Evolutionary conservation across 1,140 invertebrate genomes (phyloP), one percentile per base, ranked within the genome.

Genomic region (Aphidius gifuensis): DNA sequence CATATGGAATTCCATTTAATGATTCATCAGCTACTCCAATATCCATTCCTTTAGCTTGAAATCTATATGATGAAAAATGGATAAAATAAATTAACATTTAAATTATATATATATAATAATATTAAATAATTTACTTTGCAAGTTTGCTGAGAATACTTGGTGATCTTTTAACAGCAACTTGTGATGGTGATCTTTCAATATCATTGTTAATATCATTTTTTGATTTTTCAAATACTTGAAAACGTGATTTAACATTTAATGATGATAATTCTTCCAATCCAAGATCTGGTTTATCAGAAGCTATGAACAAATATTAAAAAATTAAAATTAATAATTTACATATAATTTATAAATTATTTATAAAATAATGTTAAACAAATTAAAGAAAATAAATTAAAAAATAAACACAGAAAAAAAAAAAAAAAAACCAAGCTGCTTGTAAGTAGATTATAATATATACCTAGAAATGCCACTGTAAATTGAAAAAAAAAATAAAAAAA

Each of bases 231-330:
- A 94, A 94, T 61, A 93, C 86, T 79, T 94, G 87, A 80, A 93
- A 95, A 58, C 90, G 85, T 56, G 91, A 92, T 74, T 92, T 92
- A 3, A 95, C 90, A 77, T 94, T 92, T 51, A 94, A 77, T 62
- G 85, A 85, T 9, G 89, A 87, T 49, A 95, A 76, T 73, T 94
- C 92, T 69, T 93, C 90, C 23, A 95, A 81, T 32, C 92, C 92
- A 45, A 94, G 83, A 80, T 93, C 90, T n/a, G 92, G 90, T 74
- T 94, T 94, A 72, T 93, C 90, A 66, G 91, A 93, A 56, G 91
- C 92, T 92, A 77, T 32, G 74, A 81, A 66, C 53, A 55, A 42
- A 38, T 70, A 74, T 61, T 65, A 69, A 61, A 74, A 46, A 54
- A 55, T 40, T 42, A 46, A 50, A 48, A 54, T 58, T 5, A 45